phyloP scores from a whole-genome alignment of 2,888 invertebrate genomes.

The Drosophila setosimentum region DNA sequence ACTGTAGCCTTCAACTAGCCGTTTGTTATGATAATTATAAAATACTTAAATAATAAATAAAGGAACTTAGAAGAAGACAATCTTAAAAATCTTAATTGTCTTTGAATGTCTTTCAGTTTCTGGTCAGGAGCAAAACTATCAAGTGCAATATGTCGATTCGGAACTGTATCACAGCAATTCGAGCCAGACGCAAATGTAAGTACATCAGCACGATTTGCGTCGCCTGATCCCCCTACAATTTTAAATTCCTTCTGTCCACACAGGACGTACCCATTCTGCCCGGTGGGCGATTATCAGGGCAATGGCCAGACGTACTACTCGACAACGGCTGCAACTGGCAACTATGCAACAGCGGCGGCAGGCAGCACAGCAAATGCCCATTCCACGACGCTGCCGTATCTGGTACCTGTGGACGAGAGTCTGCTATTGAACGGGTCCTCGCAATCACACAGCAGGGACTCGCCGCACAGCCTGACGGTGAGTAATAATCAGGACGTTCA shows the following conservation, averaged over 20 bases:
- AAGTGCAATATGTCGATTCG: conserved; percentile 91
- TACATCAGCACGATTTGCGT: conserved; percentile 5
- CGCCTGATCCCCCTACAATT: not conserved
- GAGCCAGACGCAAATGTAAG: conserved; percentile 88
- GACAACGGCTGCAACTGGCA: conserved; percentile 85
- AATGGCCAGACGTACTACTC: conserved; percentile 88
- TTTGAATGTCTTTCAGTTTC: conserved; percentile 78
- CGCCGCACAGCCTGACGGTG: conserved; percentile 90
- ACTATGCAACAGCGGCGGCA: conserved; percentile 86
- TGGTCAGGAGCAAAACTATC: conserved; percentile 86
- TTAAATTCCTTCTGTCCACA: conserved; percentile 6
- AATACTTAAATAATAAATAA: not conserved
- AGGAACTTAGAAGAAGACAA: not conserved
- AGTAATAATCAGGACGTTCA: conserved; percentile 78
- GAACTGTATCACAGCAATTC: conserved; percentile 88
- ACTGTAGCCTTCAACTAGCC: not conserved
- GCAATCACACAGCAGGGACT: conserved; percentile 87
- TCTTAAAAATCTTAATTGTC: too few relatives aligned
- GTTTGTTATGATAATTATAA: not conserved
- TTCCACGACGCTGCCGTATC: conserved; percentile 86
- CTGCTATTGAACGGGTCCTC: conserved; percentile 87
- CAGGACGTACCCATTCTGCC: conserved; percentile 92
- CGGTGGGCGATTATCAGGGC: conserved; percentile 88
- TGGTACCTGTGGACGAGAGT: conserved; percentile 90
- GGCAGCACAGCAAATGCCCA: conserved; percentile 84